Conservation (phyloP, 1,140 invertebrate genomes). For the Cherax quadricarinatus region DNA sequence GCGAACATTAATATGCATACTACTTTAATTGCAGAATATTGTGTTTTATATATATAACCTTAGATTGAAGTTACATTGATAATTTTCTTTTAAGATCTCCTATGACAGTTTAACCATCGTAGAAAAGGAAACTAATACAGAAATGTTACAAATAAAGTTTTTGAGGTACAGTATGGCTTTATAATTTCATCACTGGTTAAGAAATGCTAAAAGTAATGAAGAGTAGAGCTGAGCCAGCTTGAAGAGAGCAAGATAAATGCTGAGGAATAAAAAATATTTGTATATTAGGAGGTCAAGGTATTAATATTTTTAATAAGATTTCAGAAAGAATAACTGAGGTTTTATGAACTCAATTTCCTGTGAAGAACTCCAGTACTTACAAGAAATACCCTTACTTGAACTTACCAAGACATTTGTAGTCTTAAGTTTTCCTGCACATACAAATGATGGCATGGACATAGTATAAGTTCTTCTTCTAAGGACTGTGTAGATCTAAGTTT, state of each 20-base stretch:
- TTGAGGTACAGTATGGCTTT: not conserved
- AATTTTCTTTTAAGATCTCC: not conserved
- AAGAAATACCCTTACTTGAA: not conserved
- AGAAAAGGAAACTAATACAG: constrained; percentile 7
- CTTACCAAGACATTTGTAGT: not conserved
- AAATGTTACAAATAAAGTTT: not conserved
- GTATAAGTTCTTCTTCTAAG: constrained; percentile 11
- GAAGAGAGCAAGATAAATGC: constrained; percentile 5
- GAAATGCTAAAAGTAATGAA: not conserved
- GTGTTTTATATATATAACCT: not conserved
- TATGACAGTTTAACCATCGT: not conserved
- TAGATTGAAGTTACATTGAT: not conserved
- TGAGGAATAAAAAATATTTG: not conserved
- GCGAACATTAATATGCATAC: not conserved
- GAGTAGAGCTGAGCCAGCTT: not conserved
- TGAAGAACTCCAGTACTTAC: not conserved
- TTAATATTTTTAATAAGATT: constrained; percentile 2
- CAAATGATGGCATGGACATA: constrained; percentile 24
- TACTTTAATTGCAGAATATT: not conserved
- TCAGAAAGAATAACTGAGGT: not conserved
- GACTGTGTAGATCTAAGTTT: constrained; percentile 40
- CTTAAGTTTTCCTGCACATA: constrained; percentile 12
- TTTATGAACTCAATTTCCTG: not conserved
- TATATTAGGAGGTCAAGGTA: not conserved
- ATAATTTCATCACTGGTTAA: not conserved